Evolutionary conservation across 2,888 invertebrate genomes (phyloP), one percentile per base, ranked within the genome.

Genomic region (Omphaloscelis lunosa): DNA sequence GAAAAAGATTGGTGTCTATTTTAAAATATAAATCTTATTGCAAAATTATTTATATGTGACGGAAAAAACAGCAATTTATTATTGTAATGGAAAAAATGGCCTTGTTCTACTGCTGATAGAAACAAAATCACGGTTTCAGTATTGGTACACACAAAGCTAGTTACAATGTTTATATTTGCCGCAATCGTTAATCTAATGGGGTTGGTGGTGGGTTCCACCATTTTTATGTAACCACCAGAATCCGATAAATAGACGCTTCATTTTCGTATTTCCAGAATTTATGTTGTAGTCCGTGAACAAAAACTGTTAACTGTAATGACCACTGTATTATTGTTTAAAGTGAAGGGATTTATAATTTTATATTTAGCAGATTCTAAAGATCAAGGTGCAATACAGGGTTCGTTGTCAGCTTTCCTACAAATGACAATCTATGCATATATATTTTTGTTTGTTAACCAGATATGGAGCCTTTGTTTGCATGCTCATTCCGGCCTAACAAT

Each of bases 31-130:
- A 45, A 73, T 61, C 34, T 17, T 8, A 29, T 61, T 62, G 56
- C 20, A 34, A 73, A 75, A 67, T 70, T 12, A n/a, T 78, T 78
- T 48, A 56, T 62, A 48, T 45, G n/a, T 68, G 41, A 74, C 34
- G 61, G 34, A 61, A 77, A 77, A 34, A 69, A 29, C 27, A 39
- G 48, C 41, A 41, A 72, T 68, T 62, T 82, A 79, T 75, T 77
- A 72, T 72, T 67, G 48, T 41, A 75, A 82, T 77, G 34, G 65
- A 71, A 82, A 80, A 79, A 80, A 79, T 62, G 76, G 51, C 86
- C 86, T 84, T 75, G 82, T 66, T 87, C 79, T 84, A 87, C 77
- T 79, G 29, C 56, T 63, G 67, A 75, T 68, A 62, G 69, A 61
- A 83, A 73, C 39, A 80, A 81, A 83, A 77, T 75, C 62, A 77